Evolutionary conservation across 2,113 vertebrate species (phyloP), one percentile per base, ranked within the genome.

Genomic region (Miniopterus natalensis): DNA sequence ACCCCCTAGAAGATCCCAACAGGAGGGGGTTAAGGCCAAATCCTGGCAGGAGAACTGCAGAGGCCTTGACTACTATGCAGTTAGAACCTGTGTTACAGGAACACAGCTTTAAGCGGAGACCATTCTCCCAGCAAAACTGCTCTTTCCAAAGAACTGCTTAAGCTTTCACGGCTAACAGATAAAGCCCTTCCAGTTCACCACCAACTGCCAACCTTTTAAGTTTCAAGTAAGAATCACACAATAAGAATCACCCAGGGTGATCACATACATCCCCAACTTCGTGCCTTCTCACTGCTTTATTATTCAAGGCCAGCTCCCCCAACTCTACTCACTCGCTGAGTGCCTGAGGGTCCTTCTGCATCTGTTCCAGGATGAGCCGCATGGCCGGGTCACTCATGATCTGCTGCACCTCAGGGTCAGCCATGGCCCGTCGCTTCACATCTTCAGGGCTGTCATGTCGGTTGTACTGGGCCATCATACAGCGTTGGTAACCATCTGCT

Each of bases 371-470:
- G 97, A 99, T 99, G 96, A 99, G 98, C 90, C 99, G 98, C 99
- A 99, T 99, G 95, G 99, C 99, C 0, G 99, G 99, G 95, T 99
- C 99, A 1, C 98, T 99, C 99, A 99, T 99, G 36, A 99, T 99
- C 98, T 99, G 99, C 98, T 99, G 99, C 96, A 99, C 99, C 97
- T 99, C 99, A 0, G 99, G 99, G 97, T 99, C 99, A 0, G 98
- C 96, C 99, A 99, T 99, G 18, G 99, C 99, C 20, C 99, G 98
- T 23, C 99, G 98, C 96, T 99, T 99, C 97, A 99, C 99, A 0
- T 99, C 99, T 97, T 99, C 99, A 0, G 99, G 99, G 93, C 95
- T 99, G 97, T 99, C 99, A 0, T 99, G 99, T 9, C 99, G 98
- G 91, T 98, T 98, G 75, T 99, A 97, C 97, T 99, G 99, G 49